Base-by-base conservation (phyloP, 2,113 vertebrate genomes). In the Campylorhamphus procurvoides region DNA sequence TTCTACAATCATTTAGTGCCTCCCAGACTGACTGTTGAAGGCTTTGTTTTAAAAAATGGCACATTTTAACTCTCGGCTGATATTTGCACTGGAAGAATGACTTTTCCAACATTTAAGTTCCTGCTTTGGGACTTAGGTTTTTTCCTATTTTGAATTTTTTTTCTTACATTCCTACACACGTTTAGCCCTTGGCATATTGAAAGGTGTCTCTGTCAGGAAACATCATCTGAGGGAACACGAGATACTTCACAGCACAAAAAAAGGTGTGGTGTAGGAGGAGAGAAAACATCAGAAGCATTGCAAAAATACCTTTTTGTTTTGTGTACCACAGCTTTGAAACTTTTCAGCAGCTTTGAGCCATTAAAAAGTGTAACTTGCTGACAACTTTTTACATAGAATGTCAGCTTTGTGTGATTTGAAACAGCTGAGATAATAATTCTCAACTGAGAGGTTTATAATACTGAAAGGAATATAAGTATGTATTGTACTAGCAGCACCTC, bases 201-300 rank as follows among this genome's bases (percentile, higher is more conserved):
- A 96, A 97, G 95, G 95, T 91, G 90, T 96, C 89, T 96, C 95
- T 97, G 97, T 97, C 95, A 94, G 92, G 93, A 97, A 97, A 96
- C 95, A 97, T 97, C 95, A 97, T 97, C 89, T 12, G 46, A 97
- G 71, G 53, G 90, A 94, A 93, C 95, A 92, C 80, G 95, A 97
- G 93, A 97, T 95, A 97, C 73, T 97, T 95, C 93, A 94, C 87
- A 91, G 96, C 72, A 91, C 92, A 94, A 95, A 87, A 75, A 96
- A 95, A 97, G 91, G 96, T 97, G 96, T 97, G 95, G 96, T 94
- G 97, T 94, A 94, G 97, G 95, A 96, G 96, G 87, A 93, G 80
- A 94, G 87, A 94, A 97, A 96, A 94, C 94, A 97, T 96, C 95
- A 98, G 96, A 98, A 98, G 84, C 87, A 93, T 66, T 87, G 60